These are phyloP conservation scores for Urocolius indicus DNA, from an alignment of 2,113 vertebrate genomes.

Conservation along the genomic window DNA sequence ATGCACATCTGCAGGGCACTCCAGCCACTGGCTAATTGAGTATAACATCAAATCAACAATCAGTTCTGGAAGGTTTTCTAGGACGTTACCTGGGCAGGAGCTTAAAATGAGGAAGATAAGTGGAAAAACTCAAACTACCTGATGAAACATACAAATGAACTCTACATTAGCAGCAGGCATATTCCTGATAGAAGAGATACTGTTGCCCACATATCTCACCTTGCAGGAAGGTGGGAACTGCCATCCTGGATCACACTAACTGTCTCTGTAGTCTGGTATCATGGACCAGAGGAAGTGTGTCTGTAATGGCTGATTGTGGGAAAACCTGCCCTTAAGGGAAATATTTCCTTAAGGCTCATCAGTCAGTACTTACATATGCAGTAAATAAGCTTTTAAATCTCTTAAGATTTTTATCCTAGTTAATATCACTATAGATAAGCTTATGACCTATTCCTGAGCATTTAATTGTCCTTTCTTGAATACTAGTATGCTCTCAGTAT, in stretches of 20 bases:
- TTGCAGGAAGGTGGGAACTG: neutral
- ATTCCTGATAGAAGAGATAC: neutral
- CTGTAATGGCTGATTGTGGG: neutral
- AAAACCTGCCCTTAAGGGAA: constrained; percentile 44
- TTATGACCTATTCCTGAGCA: constrained; percentile 35
- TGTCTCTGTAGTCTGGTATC: neutral
- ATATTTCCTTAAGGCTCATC: constrained; percentile 44
- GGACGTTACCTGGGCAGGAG: neutral
- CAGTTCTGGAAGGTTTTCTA: neutral
- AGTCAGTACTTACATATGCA: neutral
- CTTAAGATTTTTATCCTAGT: constrained; percentile 61
- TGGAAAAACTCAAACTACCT: neutral
- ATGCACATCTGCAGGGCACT: neutral
- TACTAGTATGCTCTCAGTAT: neutral
- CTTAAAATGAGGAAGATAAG: neutral
- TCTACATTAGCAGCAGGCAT: neutral
- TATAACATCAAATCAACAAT: neutral
- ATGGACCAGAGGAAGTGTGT: neutral
- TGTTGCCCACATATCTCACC: neutral
- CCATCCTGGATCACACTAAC: neutral
- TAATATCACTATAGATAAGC: constrained; percentile 53
- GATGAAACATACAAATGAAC: fast-evolving
- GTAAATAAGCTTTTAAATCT: constrained; percentile 61
- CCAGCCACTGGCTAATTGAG: neutral
- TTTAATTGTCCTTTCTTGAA: neutral